Evolutionary conservation across 1,140 invertebrate species (phyloP), one percentile per base, ranked within the genome.

Genomic region (Drosophila seguyi): DNA sequence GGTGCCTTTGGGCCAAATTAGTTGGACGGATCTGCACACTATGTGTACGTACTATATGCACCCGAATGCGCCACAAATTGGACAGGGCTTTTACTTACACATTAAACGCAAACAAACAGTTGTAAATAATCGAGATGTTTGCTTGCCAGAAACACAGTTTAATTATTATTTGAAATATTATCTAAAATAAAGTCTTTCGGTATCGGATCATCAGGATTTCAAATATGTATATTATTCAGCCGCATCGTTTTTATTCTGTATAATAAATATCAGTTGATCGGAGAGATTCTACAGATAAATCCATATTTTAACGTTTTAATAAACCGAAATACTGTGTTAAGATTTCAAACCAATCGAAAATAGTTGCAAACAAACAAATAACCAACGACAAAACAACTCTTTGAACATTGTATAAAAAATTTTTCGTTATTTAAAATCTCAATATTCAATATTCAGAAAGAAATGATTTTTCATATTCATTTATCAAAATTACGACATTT

Each of bases 11-110:
- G 50, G 34, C 29, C 42, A 72, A 71, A 72, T 72, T 71, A 72
- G 66, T 71, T 71, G 47, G 38, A 48, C 22, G 58, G 14, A 53
- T 44, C 66, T 22, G 20, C 50, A 53, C 20, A 53, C 50, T 22
- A 18, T 50, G 13, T 50, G 3, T 50, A n/a, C 5, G 7, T 5
- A n/a, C n/a, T 38, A 11, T 16, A 16, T 14, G 4, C 18, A 25
- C 14, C 58, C 38, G 58, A 34, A 29, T 14, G 66, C 42, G 66
- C 53, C 66, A 53, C 47, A 69, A 69, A 69, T 69, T 69, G 66
- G 66, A 67, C 66, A 69, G 47, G 61, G 66, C 66, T 69, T 67
- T 69, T 69, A 69, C 66, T 69, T 69, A 25, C 22, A 45, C 34
- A 61, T 61, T 67, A 39, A 48, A 6, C 8, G 25, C 14, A 53